Evolutionary conservation across 2,113 vertebrate genomes (phyloP).

Genomic region (Nibea albiflora): DNA sequence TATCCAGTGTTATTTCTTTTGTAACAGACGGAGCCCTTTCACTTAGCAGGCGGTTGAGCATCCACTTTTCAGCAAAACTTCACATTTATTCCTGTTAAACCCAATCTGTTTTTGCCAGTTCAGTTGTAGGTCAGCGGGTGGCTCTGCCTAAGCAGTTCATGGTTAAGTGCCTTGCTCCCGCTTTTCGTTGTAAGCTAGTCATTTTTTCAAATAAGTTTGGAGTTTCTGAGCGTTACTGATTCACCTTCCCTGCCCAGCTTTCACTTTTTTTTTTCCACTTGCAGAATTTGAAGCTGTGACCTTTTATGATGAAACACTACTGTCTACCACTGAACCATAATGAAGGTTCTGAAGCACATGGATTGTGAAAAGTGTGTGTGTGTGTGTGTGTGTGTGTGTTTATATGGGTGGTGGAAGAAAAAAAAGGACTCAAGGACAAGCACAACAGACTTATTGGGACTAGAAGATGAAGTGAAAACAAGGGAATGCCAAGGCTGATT

Average conservation of each 20-base stretch:
- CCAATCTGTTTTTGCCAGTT: slow-evolving; percentile 11
- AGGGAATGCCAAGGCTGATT: slow-evolving; percentile 41
- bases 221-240: slow-evolving; percentile 21
- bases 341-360: neutral
- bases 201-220: slow-evolving; percentile 2
- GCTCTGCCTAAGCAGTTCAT: neutral
- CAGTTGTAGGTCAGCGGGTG: slow-evolving; percentile 2
- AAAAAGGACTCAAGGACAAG: neutral
- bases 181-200: neutral
- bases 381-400: neutral
- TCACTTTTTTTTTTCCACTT: neutral
- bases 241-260: neutral
- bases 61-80: neutral
- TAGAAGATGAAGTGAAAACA: slow-evolving; percentile 24
- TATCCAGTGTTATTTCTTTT: neutral
- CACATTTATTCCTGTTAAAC: slow-evolving; percentile 8
- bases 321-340: slow-evolving; percentile 7
- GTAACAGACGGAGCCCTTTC: neutral
- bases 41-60: neutral
- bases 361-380: neutral
- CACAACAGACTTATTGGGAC: slow-evolving; percentile 1
- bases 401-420: too few relatives aligned
- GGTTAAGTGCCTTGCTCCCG: slow-evolving; percentile 32
- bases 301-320: slow-evolving; percentile 12
- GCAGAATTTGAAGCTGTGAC: slow-evolving; percentile 9